phyloP scores from a whole-genome alignment of 1,140 invertebrate species.

The Eciton burchellii region DNA sequence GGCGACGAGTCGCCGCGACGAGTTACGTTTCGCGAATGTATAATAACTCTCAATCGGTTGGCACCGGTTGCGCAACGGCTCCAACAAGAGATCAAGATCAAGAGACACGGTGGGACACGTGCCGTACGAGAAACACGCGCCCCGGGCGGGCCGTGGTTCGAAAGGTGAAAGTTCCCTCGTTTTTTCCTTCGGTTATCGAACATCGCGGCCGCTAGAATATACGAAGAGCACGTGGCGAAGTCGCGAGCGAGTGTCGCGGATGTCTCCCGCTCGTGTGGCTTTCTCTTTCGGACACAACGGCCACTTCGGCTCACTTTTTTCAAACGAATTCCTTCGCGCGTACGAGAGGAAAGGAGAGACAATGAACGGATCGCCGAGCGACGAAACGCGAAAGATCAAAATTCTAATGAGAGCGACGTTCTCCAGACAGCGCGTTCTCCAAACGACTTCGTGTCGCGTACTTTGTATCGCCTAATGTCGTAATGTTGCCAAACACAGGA shows the following conservation, averaged over 20 bases:
- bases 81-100: conserved; percentile 67
- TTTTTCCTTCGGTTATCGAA: conserved; percentile 71
- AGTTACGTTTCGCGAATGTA: conserved; percentile 7
- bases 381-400: conserved; percentile 1
- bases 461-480: neutral
- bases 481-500: no score
- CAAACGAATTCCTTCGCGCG: neutral
- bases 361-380: conserved; percentile 4
- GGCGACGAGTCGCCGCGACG: no score
- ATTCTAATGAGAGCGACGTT: neutral
- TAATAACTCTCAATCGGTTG: conserved; percentile 44
- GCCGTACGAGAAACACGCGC: conserved; percentile 16
- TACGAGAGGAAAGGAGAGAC: neutral
- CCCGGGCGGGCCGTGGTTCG: conserved; percentile 49
- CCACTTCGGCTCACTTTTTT: neutral
- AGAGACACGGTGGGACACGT: conserved; percentile 26
- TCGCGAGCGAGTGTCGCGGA: conserved; percentile 40
- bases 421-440: neutral
- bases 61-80: conserved; percentile 46
- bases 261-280: conserved; percentile 55
- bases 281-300: conserved; percentile 69
- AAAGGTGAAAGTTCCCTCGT: conserved; percentile 78
- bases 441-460: neutral
- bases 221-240: conserved; percentile 57
- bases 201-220: conserved; percentile 76